Evolutionary conservation across 2,888 invertebrate genomes (phyloP).

Genomic region (Cataglyphis cursor): DNA sequence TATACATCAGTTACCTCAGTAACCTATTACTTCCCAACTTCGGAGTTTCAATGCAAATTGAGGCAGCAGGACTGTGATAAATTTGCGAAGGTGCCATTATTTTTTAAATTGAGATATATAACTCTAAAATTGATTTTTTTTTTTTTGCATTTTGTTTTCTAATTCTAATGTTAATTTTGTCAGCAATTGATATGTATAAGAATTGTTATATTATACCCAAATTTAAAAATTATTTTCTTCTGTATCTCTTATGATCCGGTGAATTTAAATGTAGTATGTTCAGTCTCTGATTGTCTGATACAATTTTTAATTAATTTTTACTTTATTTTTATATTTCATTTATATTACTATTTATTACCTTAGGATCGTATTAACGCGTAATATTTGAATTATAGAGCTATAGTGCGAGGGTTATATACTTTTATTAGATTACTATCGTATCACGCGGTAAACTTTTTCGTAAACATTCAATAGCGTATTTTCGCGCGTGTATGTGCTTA

Average conservation of each 20-base stretch:
- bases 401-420: slow-evolving; percentile 11
- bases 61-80: not conserved
- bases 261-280: slow-evolving; percentile 16
- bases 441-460: slow-evolving; percentile 35
- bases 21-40: slow-evolving; percentile 14
- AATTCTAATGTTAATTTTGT: slow-evolving; percentile 40
- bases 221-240: not conserved
- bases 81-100: not conserved
- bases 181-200: not conserved
- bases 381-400: slow-evolving; percentile 31
- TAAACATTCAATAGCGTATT: slow-evolving; percentile 13
- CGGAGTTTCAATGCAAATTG: slow-evolving; percentile 10
- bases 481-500: slow-evolving; percentile 24
- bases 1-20: slow-evolving; percentile 28
- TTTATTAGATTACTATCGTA: slow-evolving; percentile 42
- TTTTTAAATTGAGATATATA: slow-evolving; percentile 3
- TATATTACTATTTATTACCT: slow-evolving; percentile 23
- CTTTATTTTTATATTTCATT: not conserved
- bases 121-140: not conserved
- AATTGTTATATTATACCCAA: not conserved
- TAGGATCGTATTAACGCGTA: not conserved
- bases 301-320: not conserved
- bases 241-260: not conserved
- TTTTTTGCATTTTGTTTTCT: not conserved
- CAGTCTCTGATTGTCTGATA: not conserved